Conservation (phyloP, 1,140 invertebrate genomes). For the Hylaeus anthracinus region DNA sequence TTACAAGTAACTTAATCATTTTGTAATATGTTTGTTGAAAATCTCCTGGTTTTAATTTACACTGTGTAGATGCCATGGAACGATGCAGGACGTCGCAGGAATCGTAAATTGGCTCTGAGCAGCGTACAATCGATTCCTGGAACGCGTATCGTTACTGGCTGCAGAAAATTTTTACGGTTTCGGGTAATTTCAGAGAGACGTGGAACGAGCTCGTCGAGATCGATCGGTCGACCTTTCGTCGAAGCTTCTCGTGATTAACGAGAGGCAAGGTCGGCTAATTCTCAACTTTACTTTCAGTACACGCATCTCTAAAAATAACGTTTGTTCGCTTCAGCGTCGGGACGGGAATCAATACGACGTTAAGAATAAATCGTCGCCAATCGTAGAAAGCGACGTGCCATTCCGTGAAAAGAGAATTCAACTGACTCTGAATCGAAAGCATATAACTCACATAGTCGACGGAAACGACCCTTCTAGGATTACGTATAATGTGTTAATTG, state of each 20-base stretch:
- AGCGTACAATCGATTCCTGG: neutral
- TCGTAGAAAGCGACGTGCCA: neutral
- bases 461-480: neutral
- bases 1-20: no score
- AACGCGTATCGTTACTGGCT: neutral
- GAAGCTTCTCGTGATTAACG: constrained; percentile 36
- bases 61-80: no score
- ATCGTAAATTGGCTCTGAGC: neutral
- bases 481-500: neutral
- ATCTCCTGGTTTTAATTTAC: no score
- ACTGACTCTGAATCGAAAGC: neutral
- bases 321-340: neutral
- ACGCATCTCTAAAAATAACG: constrained; percentile 40
- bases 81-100: no score
- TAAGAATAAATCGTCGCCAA: constrained; percentile 34
- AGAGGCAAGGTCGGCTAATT: constrained; percentile 45
- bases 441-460: neutral
- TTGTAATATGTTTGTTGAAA: no score
- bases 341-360: constrained; percentile 26
- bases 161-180: constrained; percentile 9
- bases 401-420: neutral
- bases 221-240: constrained; percentile 43
- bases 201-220: neutral
- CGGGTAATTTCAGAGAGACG: neutral
- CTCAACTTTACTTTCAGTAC: constrained; percentile 46